A percentile compares a stretch with the other conserved stretches of the same genome.
These are phyloP conservation scores for Choreutis nemorana DNA, from an alignment of 2,888 invertebrate species.

Conservation along the genomic window DNA sequence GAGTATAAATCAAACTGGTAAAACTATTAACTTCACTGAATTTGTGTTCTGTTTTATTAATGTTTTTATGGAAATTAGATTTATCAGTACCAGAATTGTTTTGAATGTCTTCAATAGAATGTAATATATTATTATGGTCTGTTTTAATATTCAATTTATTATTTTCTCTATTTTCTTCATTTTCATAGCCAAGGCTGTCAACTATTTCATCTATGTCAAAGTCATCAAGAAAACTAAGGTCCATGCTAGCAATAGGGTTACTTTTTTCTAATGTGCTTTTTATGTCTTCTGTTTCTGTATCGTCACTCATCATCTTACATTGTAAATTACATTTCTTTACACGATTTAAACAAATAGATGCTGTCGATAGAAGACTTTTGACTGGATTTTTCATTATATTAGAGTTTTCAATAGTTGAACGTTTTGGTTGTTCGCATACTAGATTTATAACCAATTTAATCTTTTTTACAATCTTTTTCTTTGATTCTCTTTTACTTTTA, in stretches of 20 bases:
- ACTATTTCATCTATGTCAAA: conserved; percentile 43
- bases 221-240: conserved; percentile 42
- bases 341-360: too few species aligned
- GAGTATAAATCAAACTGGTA: neutral
- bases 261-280: too few species aligned
- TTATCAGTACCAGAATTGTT: too few species aligned
- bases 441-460: conserved; percentile 31
- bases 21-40: neutral
- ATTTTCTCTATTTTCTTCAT: conserved; percentile 1
- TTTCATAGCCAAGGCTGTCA: conserved; percentile 18
- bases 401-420: conserved; percentile 12
- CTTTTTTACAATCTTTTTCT: conserved; percentile 13
- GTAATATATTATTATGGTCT: neutral
- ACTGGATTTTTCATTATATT: too few species aligned
- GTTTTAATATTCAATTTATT: neutral
- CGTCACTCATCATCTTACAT: too few species aligned
- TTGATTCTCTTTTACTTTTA: conserved; percentile 2
- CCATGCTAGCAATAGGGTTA: conserved; percentile 14
- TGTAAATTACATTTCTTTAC: too few species aligned
- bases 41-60: too few species aligned
- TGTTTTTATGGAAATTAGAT: too few species aligned
- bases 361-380: too few species aligned
- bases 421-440: conserved; percentile 15
- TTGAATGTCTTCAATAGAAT: too few species aligned
- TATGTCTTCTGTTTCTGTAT: too few species aligned